Evolutionary conservation across 2,797 vertebrate species (phyloP), one percentile per base, ranked within the genome.

Genomic region (Fistularia tabacaria): DNA sequence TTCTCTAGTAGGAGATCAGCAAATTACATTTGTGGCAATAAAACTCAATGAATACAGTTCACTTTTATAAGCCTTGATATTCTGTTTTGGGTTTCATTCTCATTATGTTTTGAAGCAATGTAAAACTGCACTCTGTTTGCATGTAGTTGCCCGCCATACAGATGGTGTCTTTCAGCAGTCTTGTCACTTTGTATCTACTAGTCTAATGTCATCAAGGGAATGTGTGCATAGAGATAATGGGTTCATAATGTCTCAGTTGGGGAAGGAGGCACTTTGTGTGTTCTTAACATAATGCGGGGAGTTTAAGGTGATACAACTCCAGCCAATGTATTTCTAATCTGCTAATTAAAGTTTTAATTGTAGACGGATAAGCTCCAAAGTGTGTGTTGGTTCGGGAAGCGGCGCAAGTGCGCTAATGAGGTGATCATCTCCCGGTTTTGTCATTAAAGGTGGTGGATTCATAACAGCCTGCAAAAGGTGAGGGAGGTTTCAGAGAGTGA

Each of bases 291-390:
- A 88, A 90, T 86, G 25, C 25, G 75, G 82, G 75, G 76, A 85
- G 85, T 86, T 84, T 89, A 85, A 87, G 88, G 86, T 87, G 87
- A 88, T 88, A 89, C 85, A 89, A 88, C 81, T 85, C 82, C 79
- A 82, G 66, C 73, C 78, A 53, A 76, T 87, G 88, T 88, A 82
- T 89, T 88, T 91, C 89, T 88, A 89, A 92, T 92, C 87, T 87
- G 77, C 84, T 90, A 89, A 92, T 91, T 92, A 90, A 88, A 90
- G 84, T 89, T 91, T 90, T 91, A 89, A 91, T 91, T 91, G 88
- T 85, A 59, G 80, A 65, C 13, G 84, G 87, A 90, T 90, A 89
- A 90, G 82, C 88, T 87, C 78, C 65, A 66, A 85, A 76, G 57
- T 48, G 54, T 46, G 69, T 53, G 48, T 64, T 55, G 50, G 66